Conservation (phyloP, 64 coral and sea anemone genomes). For the Porites lutea region DNA sequence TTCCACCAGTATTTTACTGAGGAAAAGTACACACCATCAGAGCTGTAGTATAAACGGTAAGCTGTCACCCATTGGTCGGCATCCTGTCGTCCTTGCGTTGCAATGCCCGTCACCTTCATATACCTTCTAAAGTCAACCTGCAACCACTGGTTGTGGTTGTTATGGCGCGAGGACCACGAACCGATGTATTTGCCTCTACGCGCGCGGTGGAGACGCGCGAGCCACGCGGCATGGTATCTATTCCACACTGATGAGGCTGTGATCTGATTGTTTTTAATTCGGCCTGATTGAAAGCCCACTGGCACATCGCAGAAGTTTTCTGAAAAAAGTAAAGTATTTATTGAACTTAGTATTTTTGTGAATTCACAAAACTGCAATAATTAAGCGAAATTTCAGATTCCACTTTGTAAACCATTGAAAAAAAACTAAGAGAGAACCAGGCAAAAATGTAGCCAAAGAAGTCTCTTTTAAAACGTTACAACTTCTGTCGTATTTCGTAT, state of each 20-base stretch:
- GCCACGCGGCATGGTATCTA: conserved; percentile 49
- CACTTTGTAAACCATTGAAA: too few relatives aligned
- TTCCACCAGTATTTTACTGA: conserved; percentile 51
- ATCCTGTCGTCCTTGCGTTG: conserved; percentile 75
- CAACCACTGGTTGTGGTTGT: conserved; percentile 39
- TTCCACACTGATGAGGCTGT: conserved; percentile 65
- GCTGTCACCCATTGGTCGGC: conserved; percentile 67
- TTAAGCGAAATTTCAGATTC: too few relatives aligned
- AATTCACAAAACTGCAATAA: too few relatives aligned
- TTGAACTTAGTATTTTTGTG: background rate
- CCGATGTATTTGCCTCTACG: conserved; percentile 35
- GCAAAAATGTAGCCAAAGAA: too few relatives aligned
- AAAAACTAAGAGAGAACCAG: too few relatives aligned
- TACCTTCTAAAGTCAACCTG: conserved; percentile 64
- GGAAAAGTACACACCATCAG: conserved; percentile 52
- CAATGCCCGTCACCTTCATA: conserved; percentile 69
- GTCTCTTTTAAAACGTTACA: too few relatives aligned
- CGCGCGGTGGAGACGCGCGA: conserved; percentile 58
- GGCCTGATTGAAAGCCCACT: conserved; percentile 76
- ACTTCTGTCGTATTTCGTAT: too few relatives aligned
- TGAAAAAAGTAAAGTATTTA: background rate
- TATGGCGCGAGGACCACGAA: conserved; percentile 56
- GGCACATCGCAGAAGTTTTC: conserved; percentile 82
- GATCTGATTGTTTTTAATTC: conserved; percentile 73
- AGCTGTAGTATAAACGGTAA: conserved; percentile 67